Conservation (phyloP, 2,113 vertebrate species). For the Gymnobelideus leadbeateri region DNA sequence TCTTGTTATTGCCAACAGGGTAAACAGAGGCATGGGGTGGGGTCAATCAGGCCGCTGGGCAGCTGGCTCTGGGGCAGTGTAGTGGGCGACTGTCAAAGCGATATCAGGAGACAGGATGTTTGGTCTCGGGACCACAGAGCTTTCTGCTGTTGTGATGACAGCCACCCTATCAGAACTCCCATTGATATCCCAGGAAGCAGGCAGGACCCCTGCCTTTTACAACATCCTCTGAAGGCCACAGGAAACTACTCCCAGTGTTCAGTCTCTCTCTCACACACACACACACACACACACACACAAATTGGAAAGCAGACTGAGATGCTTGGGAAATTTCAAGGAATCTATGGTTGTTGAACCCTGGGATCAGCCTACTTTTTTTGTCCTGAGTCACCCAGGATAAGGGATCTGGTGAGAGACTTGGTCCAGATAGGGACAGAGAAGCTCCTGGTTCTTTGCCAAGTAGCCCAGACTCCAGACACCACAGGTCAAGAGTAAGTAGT, state of each 20-base stretch:
- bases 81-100: neutral
- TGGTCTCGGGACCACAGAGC: neutral
- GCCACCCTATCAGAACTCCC: neutral
- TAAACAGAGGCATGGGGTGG: slow-evolving; percentile 16
- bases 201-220: neutral
- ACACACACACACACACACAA: too few species aligned
- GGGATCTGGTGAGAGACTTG: neutral
- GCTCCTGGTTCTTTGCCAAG: neutral
- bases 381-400: slow-evolving; percentile 28
- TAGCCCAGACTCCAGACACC: neutral
- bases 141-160: neutral
- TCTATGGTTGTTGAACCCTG: neutral
- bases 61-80: neutral
- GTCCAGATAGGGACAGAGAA: neutral
- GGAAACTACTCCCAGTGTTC: neutral
- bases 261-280: neutral
- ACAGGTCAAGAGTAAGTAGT: neutral
- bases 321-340: too few species aligned
- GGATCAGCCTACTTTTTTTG: neutral
- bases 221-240: neutral
- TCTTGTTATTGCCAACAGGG: neutral
- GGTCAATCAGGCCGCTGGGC: neutral
- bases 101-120: neutral
- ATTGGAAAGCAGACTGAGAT: neutral
- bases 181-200: neutral